phyloP scores from a whole-genome alignment of 2,888 invertebrate genomes.

The Dromius quadrimaculatus region DNA sequence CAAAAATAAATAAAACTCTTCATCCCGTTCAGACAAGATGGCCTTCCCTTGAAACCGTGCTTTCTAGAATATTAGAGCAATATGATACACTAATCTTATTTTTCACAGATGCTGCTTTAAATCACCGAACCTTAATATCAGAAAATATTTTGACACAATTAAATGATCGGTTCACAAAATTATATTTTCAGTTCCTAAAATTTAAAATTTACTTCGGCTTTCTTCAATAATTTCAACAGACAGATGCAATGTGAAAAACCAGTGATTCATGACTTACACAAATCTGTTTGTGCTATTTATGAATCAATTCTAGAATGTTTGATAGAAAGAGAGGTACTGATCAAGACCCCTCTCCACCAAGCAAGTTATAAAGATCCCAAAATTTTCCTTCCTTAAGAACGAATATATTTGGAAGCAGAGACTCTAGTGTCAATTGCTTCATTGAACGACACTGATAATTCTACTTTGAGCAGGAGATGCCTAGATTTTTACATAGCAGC shows the following conservation, averaged over 20 bases:
- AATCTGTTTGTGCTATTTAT: constrained; percentile 51
- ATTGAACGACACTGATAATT: neutral
- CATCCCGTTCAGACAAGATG: constrained; percentile 59
- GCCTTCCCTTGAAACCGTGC: constrained; percentile 57
- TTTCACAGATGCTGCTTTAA: constrained; percentile 55
- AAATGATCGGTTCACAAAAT: constrained; percentile 54
- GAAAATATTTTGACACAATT: constrained; percentile 52
- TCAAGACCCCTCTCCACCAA: constrained; percentile 47
- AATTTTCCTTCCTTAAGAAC: constrained; percentile 42
- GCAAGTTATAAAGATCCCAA: constrained; percentile 39
- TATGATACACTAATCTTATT: constrained; percentile 58
- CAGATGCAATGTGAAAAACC: constrained; percentile 8
- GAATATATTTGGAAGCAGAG: constrained; percentile 54
- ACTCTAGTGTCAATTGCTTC: constrained; percentile 26
- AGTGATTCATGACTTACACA: constrained; percentile 17
- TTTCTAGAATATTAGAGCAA: constrained; percentile 58
- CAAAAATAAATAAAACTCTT: constrained; percentile 56
- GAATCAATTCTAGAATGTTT: constrained; percentile 52
- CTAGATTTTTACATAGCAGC: constrained; percentile 53
- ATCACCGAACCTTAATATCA: constrained; percentile 44
- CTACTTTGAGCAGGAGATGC: constrained; percentile 52
- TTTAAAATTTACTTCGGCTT: constrained; percentile 53
- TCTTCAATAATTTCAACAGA: constrained; percentile 17
- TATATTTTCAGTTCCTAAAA: constrained; percentile 53
- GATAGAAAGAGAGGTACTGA: constrained; percentile 55